Evolutionary conservation across 2,888 invertebrate genomes (phyloP).

Genomic region (Odontocerum albicorne): DNA sequence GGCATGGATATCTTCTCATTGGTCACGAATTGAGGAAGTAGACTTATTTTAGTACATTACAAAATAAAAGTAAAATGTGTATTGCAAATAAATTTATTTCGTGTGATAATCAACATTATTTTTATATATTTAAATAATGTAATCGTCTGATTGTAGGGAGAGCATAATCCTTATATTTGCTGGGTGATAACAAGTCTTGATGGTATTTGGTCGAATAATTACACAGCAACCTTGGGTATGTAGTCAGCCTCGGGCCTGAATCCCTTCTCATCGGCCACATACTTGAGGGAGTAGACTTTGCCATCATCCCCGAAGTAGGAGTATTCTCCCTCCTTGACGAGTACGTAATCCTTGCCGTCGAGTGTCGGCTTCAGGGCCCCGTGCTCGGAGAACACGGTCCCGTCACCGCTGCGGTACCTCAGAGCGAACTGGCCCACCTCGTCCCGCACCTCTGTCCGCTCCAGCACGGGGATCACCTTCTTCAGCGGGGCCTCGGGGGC

Average conservation of each 20-base stretch:
- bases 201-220: too few relatives aligned
- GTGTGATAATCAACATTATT: too few relatives aligned
- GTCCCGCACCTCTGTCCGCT: constrained; percentile 31
- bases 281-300: constrained; percentile 28
- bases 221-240: constrained; percentile 31
- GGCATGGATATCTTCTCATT: too few relatives aligned
- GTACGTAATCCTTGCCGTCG: constrained; percentile 32
- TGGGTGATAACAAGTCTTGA: too few relatives aligned
- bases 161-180: too few relatives aligned
- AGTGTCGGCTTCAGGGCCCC: constrained; percentile 32
- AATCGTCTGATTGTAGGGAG: too few relatives aligned
- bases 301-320: constrained; percentile 29
- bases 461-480: constrained; percentile 24
- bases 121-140: too few relatives aligned
- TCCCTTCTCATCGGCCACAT: constrained; percentile 32
- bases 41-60: too few relatives aligned
- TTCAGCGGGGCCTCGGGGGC: constrained; percentile 11
- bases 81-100: too few relatives aligned
- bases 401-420: constrained; percentile 29
- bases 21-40: too few relatives aligned
- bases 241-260: constrained; percentile 33
- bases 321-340: constrained; percentile 32
- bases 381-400: constrained; percentile 26
- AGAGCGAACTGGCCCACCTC: constrained; percentile 32
- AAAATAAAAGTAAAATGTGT: too few relatives aligned